Conservation (phyloP, 2,888 invertebrate species). For the Argynnis bischoffii region DNA sequence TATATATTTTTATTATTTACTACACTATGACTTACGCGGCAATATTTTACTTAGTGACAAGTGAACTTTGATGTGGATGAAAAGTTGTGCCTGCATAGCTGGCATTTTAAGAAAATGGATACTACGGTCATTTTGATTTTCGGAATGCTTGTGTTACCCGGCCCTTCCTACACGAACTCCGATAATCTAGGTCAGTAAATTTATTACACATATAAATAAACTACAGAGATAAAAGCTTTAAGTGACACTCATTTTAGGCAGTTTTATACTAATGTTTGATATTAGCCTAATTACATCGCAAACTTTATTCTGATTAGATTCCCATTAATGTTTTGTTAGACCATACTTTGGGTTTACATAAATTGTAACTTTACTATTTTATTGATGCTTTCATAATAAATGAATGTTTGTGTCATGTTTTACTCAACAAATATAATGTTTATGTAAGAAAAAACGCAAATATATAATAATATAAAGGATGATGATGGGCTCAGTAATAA, state of each 20-base stretch:
- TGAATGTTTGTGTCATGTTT: no score
- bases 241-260: slow-evolving; percentile 20
- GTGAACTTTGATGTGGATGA: slow-evolving; percentile 4
- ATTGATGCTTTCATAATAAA: not conserved
- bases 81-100: slow-evolving; percentile 15
- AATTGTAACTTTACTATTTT: not conserved
- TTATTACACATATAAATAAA: slow-evolving; percentile 34
- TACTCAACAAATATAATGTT: not conserved
- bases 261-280: slow-evolving; percentile 11
- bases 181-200: slow-evolving; percentile 71
- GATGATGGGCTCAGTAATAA: slow-evolving; percentile 4
- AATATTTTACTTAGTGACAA: slow-evolving; percentile 13
- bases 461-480: slow-evolving; percentile 9
- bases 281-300: slow-evolving; percentile 3
- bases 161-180: slow-evolving; percentile 69
- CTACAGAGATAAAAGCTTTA: slow-evolving; percentile 25
- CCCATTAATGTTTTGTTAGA: not conserved
- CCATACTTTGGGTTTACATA: not conserved
- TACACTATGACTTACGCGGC: not conserved
- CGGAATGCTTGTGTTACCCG: slow-evolving; percentile 61
- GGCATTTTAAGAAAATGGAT: slow-evolving; percentile 35
- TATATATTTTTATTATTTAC: not conserved
- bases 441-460: not conserved
- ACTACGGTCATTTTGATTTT: slow-evolving; percentile 48
- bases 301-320: not conserved